Conservation (phyloP, 2,888 invertebrate species). For the Perizoma affinitatum region DNA sequence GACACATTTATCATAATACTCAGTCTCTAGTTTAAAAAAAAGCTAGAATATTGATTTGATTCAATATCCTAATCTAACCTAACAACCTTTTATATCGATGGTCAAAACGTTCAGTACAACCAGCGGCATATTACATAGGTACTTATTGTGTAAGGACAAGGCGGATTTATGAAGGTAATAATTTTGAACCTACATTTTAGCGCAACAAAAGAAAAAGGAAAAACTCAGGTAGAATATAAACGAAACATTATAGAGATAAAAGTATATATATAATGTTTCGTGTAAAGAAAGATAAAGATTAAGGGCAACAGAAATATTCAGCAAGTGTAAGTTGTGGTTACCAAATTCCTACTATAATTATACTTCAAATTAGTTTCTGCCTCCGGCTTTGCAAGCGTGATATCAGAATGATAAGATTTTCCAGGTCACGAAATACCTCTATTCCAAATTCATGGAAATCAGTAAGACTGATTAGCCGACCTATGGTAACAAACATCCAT, state of each 20-base stretch:
- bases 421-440: no score
- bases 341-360: background rate
- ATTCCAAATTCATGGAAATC: no score
- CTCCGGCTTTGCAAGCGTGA: background rate
- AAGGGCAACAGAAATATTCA: slow-evolving; percentile 15
- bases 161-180: slow-evolving; percentile 32
- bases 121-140: slow-evolving; percentile 17
- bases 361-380: background rate
- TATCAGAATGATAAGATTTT: no score
- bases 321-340: background rate
- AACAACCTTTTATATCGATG: no score
- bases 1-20: slow-evolving; percentile 19
- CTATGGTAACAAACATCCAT: no score
- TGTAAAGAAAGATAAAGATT: no score
- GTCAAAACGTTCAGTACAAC: slow-evolving; percentile 7
- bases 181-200: slow-evolving; percentile 28
- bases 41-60: slow-evolving; percentile 13
- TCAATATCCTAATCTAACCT: no score
- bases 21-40: slow-evolving; percentile 4
- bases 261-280: no score
- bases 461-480: no score
- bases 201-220: slow-evolving; percentile 28
- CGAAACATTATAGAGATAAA: slow-evolving; percentile 22
- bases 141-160: slow-evolving; percentile 23
- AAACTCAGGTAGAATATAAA: slow-evolving; percentile 28